Evolutionary conservation across 2,797 vertebrate species (phyloP), one percentile per base, ranked within the genome.

Genomic region (Anas acuta): DNA sequence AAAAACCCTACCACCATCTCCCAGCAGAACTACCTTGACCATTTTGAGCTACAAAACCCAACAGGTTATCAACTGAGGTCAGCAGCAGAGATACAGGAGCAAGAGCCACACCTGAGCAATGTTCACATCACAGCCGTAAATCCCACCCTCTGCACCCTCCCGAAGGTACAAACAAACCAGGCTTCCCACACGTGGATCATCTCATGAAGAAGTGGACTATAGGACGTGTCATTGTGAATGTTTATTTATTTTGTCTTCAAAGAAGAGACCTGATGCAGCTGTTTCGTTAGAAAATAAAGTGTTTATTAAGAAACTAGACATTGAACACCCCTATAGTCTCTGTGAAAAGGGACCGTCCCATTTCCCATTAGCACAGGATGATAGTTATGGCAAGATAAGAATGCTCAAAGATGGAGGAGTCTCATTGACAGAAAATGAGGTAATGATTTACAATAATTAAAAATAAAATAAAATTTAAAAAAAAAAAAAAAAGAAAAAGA

Each of bases 301-400:
- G 98, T 98, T 98, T 98, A 98, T 98, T 98, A 98, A 98, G 98
- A 98, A 98, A 98, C 98, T 98, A 98, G 98, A 98, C 98, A 98
- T 98, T 97, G 98, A 98, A 98, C 97, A 98, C 97, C 97, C 97
- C 97, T 98, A 98, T 96, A 97, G 98, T 98, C 98, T 98, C 98
- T 98, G 98, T 97, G 97, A 98, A 98, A 98, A 97, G 96, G 97
- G 96, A 97, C 96, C 20, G 86, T 97, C 97, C 97, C 97, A 95
- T 95, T 97, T 97, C 96, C 97, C 97, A 97, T 97, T 96, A 98
- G 98, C 98, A 98, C 98, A 98, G 97, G 95, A 97, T 98, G 98
- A 96, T 89, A 96, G 96, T 96, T 95, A 97, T 97, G 97, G 96
- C 97, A 97, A 97, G 96, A 96, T 95, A 96, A 96, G 96, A 97